Evolutionary conservation across 2,888 invertebrate species (phyloP).

Genomic region (Erebia aethiops): DNA sequence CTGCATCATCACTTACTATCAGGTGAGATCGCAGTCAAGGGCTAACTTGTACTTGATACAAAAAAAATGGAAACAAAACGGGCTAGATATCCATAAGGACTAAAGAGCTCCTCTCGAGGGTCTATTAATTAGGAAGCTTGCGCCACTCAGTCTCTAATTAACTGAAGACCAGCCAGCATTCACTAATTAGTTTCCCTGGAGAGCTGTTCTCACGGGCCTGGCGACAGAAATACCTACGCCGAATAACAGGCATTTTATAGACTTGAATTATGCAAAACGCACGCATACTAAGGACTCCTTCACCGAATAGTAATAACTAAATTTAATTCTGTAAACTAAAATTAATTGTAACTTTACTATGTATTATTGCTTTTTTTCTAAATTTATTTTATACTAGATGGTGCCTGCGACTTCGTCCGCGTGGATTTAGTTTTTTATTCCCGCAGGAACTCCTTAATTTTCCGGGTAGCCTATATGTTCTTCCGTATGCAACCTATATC

Average conservation of each 20-base stretch:
- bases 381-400: too few species aligned
- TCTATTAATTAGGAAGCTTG: conserved; percentile 81
- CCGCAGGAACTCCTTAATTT: too few species aligned
- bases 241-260: conserved; percentile 67
- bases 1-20: too few species aligned
- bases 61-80: conserved; percentile 69
- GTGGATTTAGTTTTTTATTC: too few species aligned
- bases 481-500: too few species aligned
- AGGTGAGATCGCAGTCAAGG: too few species aligned
- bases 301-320: neutral
- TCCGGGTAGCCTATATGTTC: too few species aligned
- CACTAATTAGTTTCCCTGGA: conserved; percentile 79
- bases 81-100: conserved; percentile 69
- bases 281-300: conserved; percentile 41
- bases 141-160: conserved; percentile 80
- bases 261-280: conserved; percentile 65
- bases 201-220: conserved; percentile 76
- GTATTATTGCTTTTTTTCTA: too few species aligned
- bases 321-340: too few species aligned
- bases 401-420: too few species aligned
- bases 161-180: conserved; percentile 78
- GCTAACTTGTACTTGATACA: too few species aligned
- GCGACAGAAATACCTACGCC: conserved; percentile 56
- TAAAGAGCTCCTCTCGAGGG: conserved; percentile 73
- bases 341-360: too few species aligned